Conservation (phyloP, 2,888 invertebrate genomes). For the Lasioglossum pauxillum region DNA sequence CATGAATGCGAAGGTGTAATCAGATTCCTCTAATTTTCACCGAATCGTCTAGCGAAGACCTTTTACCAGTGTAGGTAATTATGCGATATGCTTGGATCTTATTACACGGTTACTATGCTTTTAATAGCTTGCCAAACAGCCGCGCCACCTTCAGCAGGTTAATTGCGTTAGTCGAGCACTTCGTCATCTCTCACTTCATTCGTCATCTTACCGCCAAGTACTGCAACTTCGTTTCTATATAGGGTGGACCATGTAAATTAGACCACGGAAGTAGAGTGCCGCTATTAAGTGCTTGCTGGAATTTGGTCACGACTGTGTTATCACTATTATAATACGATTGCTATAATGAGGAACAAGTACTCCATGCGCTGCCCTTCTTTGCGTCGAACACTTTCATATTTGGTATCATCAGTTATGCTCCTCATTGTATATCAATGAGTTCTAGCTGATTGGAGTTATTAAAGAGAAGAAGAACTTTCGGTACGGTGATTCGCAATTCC, state of each 20-base stretch:
- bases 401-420: too few species aligned
- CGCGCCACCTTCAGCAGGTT: constrained; percentile 50
- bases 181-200: constrained; percentile 54
- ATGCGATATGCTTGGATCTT: constrained; percentile 52
- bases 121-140: constrained; percentile 43
- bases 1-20: neutral
- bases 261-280: neutral
- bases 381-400: too few species aligned
- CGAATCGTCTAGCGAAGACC: constrained; percentile 11
- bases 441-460: too few species aligned
- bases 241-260: neutral
- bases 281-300: neutral
- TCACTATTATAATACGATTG: neutral
- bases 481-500: neutral
- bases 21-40: neutral
- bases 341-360: neutral
- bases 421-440: too few species aligned
- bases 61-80: constrained; percentile 50
- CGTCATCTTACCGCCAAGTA: constrained; percentile 49
- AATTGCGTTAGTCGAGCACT: constrained; percentile 68
- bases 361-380: too few species aligned
- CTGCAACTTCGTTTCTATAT: constrained; percentile 34
- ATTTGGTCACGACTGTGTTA: neutral
- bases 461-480: too few species aligned
- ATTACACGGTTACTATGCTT: constrained; percentile 57